These are phyloP conservation scores for Xylota segnis DNA, from an alignment of 2,888 invertebrate species.

Conservation along the genomic window DNA sequence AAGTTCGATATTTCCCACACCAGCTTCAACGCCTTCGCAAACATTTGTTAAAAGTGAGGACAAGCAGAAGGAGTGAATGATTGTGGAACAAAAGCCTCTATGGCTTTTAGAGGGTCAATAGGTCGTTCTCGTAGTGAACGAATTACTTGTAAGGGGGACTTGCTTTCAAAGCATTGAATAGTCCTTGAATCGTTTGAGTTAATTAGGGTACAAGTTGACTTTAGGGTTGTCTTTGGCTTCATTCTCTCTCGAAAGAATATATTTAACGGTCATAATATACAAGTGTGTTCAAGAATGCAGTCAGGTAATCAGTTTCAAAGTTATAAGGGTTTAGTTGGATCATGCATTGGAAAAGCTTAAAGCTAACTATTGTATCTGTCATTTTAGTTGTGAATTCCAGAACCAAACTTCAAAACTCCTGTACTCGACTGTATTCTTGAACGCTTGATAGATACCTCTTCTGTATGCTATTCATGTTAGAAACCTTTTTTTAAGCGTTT, in stretches of 20 bases:
- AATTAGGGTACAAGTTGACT: too few species aligned
- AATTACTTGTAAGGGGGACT: neutral
- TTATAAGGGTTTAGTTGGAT: too few species aligned
- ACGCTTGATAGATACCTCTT: neutral
- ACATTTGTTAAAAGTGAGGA: slow-evolving; percentile 52
- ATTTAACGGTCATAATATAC: neutral
- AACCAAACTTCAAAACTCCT: neutral
- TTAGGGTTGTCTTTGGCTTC: neutral
- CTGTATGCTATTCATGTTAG: neutral
- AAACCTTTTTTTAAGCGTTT: neutral
- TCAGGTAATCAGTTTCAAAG: neutral
- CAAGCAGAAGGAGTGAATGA: slow-evolving; percentile 51
- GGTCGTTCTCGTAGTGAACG: neutral
- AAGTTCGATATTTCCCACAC: slow-evolving; percentile 76
- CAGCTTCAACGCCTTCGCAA: slow-evolving; percentile 57
- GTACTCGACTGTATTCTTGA: slow-evolving; percentile 8
- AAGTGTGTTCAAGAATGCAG: slow-evolving; percentile 8
- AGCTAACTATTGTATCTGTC: neutral
- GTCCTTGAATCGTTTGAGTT: neutral
- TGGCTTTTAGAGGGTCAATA: neutral
- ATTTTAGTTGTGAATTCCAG: neutral
- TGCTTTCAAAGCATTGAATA: neutral
- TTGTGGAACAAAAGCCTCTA: neutral
- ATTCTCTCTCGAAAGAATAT: neutral
- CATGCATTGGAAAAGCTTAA: neutral